Percentiles rank a stretch among this genome's conserved stretches.
Conservation (phyloP, 2,797 vertebrate genomes). For the Pipistrellus nathusii region DNA sequence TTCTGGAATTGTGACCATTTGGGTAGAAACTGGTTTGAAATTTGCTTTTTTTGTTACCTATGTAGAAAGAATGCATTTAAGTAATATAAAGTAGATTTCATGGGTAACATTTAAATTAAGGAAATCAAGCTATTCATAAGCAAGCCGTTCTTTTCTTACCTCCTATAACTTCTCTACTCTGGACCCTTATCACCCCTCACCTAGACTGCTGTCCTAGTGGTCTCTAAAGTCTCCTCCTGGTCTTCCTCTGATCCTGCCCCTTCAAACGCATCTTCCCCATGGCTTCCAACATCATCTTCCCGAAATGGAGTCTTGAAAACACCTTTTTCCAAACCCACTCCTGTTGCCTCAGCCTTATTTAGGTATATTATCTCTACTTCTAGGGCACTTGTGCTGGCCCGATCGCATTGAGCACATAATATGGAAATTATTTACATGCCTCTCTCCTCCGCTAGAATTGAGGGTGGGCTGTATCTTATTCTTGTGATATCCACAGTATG, state of each 20-base stretch:
- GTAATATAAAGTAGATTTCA: conserved; percentile 38
- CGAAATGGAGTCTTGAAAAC: conserved; percentile 26
- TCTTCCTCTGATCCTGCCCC: conserved; percentile 3
- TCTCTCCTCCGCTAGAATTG: neutral
- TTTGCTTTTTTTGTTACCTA: conserved; percentile 41
- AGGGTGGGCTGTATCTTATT: neutral
- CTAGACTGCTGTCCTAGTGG: neutral
- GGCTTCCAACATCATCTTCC: conserved; percentile 22
- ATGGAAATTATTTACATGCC: conserved; percentile 13
- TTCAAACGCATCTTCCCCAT: neutral
- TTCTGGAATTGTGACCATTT: conserved; percentile 42
- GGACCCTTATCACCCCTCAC: neutral
- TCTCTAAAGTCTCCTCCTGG: neutral
- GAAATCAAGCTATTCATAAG: neutral
- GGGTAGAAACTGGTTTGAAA: conserved; percentile 44
- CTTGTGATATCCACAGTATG: neutral
- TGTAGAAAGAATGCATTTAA: conserved; percentile 1
- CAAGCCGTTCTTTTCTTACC: conserved; percentile 21
- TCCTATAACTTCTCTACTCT: neutral
- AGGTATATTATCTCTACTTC: neutral
- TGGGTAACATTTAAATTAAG: conserved; percentile 27
- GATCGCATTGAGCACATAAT: neutral
- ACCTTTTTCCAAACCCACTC: conserved; percentile 3
- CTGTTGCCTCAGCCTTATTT: neutral
- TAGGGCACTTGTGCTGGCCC: neutral